These are phyloP conservation scores for Brachypterus glaber DNA, from an alignment of 2,888 invertebrate genomes.

Conservation along the genomic window DNA sequence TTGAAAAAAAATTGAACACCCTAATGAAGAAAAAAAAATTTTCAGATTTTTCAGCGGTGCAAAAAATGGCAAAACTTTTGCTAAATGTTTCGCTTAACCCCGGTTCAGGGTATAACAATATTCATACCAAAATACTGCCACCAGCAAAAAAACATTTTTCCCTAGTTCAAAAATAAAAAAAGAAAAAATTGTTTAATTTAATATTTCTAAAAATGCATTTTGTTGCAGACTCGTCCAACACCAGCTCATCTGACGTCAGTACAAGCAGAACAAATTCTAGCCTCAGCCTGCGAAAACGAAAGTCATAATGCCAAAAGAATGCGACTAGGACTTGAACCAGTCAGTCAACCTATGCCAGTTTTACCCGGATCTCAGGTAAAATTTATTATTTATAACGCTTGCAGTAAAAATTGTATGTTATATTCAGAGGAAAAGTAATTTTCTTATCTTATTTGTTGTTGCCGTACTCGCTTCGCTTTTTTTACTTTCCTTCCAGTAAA, in stretches of 20 bases:
- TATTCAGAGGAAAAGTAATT: neutral
- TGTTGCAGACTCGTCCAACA: slow-evolving; percentile 74
- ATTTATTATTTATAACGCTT: slow-evolving; percentile 13
- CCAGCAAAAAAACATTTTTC: too few species aligned
- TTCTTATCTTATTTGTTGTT: too few species aligned
- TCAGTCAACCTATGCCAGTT: slow-evolving; percentile 80
- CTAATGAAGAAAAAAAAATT: too few species aligned
- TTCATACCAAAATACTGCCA: too few species aligned
- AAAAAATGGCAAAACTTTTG: too few species aligned
- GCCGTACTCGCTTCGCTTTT: neutral
- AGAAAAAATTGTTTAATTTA: too few species aligned
- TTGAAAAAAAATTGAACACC: too few species aligned
- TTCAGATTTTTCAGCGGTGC: too few species aligned
- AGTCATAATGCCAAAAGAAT: slow-evolving; percentile 95
- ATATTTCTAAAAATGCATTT: slow-evolving; percentile 15
- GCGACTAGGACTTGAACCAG: slow-evolving; percentile 90
- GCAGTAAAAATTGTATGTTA: neutral
- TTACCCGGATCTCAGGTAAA: slow-evolving; percentile 56
- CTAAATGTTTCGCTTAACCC: too few species aligned
- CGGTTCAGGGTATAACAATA: too few species aligned
- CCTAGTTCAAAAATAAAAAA: too few species aligned
- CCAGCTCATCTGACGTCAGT: slow-evolving; percentile 95
- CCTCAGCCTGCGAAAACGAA: slow-evolving; percentile 94
- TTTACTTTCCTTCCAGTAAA: neutral
- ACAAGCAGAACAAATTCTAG: slow-evolving; percentile 91